phyloP scores from a whole-genome alignment of 2,113 vertebrate genomes.

The Serilophus lunatus region DNA sequence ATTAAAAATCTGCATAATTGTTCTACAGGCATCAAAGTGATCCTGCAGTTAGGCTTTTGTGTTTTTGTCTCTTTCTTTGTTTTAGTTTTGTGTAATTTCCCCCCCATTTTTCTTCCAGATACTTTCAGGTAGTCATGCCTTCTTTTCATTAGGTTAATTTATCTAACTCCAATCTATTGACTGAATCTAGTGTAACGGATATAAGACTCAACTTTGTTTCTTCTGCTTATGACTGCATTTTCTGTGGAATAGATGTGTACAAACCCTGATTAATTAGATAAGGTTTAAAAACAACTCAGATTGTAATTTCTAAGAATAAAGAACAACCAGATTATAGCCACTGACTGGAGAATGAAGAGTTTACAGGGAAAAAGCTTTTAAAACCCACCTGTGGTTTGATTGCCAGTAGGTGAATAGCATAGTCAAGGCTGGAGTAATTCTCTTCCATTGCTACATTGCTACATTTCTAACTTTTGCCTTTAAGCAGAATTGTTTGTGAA shows the following conservation, averaged over 20 bases:
- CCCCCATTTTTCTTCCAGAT: neutral
- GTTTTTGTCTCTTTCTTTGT: neutral
- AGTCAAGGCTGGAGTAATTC: neutral
- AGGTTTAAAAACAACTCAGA: neutral
- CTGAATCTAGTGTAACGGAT: neutral
- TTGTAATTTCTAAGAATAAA: neutral
- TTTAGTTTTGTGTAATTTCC: neutral
- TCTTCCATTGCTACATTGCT: neutral
- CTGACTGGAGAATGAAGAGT: neutral
- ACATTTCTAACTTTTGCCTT: neutral
- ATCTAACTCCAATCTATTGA: neutral
- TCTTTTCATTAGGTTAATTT: neutral
- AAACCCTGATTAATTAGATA: neutral
- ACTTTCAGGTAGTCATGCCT: neutral
- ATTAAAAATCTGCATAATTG: neutral
- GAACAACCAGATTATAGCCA: neutral
- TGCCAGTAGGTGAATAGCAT: neutral
- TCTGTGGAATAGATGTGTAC: neutral
- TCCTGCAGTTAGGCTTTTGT: neutral
- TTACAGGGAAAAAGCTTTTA: neutral
- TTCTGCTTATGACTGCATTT: neutral
- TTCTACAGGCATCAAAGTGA: neutral
- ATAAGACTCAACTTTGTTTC: neutral
- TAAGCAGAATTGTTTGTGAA: neutral
- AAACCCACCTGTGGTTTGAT: neutral